A percentile compares a stretch with the other conserved stretches of the same genome.
Evolutionary conservation across 2,888 invertebrate species (phyloP).

Genomic region (Machimus atricapillus): DNA sequence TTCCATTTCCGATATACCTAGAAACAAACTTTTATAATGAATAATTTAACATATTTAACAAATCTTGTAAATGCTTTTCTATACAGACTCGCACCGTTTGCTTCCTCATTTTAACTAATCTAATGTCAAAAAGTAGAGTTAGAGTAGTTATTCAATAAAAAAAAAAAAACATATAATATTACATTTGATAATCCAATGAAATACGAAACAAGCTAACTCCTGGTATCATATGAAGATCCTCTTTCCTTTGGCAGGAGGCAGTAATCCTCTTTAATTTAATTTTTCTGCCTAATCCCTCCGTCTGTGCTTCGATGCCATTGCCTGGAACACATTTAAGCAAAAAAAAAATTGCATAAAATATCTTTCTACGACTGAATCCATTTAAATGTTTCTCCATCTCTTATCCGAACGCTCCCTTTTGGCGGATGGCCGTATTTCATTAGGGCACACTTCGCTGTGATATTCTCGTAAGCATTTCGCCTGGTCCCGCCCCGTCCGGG

Average conservation of each 20-base stretch:
- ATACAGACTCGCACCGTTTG: too few relatives aligned
- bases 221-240: background rate
- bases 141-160: too few relatives aligned
- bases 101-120: too few relatives aligned
- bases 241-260: background rate
- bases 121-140: too few relatives aligned
- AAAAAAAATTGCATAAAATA: background rate
- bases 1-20: too few relatives aligned
- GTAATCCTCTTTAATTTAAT: background rate
- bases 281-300: background rate
- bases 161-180: too few relatives aligned
- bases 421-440: background rate
- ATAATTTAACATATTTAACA: too few relatives aligned
- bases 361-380: slow-evolving; percentile 11
- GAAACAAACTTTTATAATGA: too few relatives aligned
- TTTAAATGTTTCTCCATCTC: slow-evolving; percentile 8
- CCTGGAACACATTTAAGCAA: background rate
- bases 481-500: background rate
- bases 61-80: too few relatives aligned
- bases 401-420: background rate
- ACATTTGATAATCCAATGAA: background rate
- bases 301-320: background rate
- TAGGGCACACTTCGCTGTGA: background rate
- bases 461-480: background rate
- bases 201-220: background rate